Evolutionary conservation across 2,888 invertebrate species (phyloP).

Genomic region (Pedicia rivosa): DNA sequence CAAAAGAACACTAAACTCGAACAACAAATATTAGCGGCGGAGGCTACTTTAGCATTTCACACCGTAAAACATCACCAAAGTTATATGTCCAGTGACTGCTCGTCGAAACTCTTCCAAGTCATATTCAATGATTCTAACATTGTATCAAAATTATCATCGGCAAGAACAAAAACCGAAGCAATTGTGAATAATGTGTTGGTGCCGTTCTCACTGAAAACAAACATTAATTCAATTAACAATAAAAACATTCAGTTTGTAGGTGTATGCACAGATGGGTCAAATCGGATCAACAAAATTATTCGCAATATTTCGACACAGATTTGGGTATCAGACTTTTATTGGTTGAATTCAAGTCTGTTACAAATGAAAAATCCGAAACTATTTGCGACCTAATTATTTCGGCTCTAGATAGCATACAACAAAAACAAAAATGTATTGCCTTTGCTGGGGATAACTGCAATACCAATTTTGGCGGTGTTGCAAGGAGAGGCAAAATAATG

Average conservation of each 20-base stretch:
- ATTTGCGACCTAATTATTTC: slow-evolving; percentile 1
- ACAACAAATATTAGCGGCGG: neutral
- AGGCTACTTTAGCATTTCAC: too few species aligned
- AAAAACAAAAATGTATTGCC: slow-evolving; percentile 7
- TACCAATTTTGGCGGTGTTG: slow-evolving; percentile 12
- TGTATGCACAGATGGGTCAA: slow-evolving; percentile 2
- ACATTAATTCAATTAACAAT: neutral
- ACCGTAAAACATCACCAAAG: neutral
- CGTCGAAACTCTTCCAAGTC: neutral
- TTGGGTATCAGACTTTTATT: neutral
- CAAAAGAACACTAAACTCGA: neutral
- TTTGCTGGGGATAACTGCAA: slow-evolving; percentile 9
- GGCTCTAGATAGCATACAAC: too few species aligned
- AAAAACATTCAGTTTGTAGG: neutral
- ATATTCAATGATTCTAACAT: slow-evolving; percentile 5
- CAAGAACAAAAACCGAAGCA: slow-evolving; percentile 3
- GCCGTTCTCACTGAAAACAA: slow-evolving; percentile 3
- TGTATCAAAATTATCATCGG: slow-evolving; percentile 6
- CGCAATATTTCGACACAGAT: neutral
- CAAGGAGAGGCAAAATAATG: slow-evolving; percentile 11
- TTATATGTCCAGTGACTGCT: neutral
- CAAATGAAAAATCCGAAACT: slow-evolving; percentile 4
- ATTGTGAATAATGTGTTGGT: slow-evolving; percentile 6
- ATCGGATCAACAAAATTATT: neutral
- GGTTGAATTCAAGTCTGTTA: neutral